phyloP scores from a whole-genome alignment of 2,797 vertebrate genomes.

The Schizothorax lantsangensis region DNA sequence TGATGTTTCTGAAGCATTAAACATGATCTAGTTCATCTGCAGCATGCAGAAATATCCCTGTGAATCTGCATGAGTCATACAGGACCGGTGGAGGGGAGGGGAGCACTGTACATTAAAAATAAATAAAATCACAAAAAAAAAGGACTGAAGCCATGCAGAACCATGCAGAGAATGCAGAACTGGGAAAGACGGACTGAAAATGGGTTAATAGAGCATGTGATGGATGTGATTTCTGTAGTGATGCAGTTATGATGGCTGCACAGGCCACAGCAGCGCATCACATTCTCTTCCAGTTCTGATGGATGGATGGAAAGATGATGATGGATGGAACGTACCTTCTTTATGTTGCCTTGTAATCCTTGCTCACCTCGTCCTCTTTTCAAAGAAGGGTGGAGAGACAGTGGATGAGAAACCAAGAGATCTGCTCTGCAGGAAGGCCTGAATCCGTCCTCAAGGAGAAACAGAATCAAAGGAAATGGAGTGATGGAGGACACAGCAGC shows the following conservation, averaged over 20 bases:
- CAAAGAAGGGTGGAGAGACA: conserved; percentile 7
- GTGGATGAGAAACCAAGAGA: conserved; percentile 14
- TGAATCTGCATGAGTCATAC: conserved; percentile 75
- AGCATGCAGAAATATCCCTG: conserved; percentile 43
- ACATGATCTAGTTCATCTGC: background rate
- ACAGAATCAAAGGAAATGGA: conserved; percentile 70
- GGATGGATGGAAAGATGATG: conserved; percentile 32
- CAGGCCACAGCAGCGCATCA: conserved; percentile 39
- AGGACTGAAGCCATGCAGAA: conserved; percentile 55
- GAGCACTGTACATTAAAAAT: conserved; percentile 52
- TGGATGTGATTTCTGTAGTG: conserved; percentile 26
- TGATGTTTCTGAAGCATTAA: background rate
- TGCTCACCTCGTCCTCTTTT: background rate
- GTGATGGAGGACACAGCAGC: conserved; percentile 80
- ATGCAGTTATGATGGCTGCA: conserved; percentile 42
- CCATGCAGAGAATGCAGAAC: conserved; percentile 34
- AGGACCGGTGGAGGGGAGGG: conserved; percentile 71
- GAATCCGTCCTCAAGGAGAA: conserved; percentile 73
- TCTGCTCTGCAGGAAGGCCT: conserved; percentile 39
- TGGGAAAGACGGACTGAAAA: background rate
- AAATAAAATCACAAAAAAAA: background rate
- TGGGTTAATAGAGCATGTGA: conserved; percentile 19
- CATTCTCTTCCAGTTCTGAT: conserved; percentile 55
- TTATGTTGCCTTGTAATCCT: conserved; percentile 19
- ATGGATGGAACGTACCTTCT: conserved; percentile 42